These are phyloP conservation scores for Cynopterus brachyotis DNA, from an alignment of 2,113 vertebrate genomes.

Conservation along the genomic window DNA sequence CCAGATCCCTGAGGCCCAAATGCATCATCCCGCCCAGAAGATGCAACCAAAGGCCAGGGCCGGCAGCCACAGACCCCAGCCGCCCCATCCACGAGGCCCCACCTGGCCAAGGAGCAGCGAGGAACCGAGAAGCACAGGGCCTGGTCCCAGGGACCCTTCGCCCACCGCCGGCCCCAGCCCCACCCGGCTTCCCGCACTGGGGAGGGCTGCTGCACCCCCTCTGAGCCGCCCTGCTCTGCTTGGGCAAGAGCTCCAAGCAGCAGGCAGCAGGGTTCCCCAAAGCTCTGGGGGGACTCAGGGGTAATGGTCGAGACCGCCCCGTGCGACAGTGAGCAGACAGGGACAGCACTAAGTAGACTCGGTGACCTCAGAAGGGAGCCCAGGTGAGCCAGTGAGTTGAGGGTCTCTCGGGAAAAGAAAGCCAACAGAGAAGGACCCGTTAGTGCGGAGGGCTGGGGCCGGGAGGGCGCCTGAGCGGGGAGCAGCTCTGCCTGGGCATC, in stretches of 20 bases:
- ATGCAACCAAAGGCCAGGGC: background rate
- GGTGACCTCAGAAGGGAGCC: background rate
- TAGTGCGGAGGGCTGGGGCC: rapidly evolving
- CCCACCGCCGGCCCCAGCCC: background rate
- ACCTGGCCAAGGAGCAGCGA: background rate
- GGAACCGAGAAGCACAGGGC: background rate
- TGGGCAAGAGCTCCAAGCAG: background rate
- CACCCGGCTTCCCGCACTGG: too few species aligned
- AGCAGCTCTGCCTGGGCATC: background rate
- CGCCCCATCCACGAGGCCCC: background rate
- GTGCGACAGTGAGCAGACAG: background rate
- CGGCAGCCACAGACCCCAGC: background rate
- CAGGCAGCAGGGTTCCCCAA: background rate
- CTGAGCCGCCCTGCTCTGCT: background rate
- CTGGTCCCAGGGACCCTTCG: background rate
- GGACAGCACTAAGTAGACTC: rapidly evolving
- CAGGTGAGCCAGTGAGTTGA: background rate
- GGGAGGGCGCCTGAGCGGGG: too few species aligned
- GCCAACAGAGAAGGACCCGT: background rate
- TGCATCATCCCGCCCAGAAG: background rate
- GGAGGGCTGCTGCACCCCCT: background rate
- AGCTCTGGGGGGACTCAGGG: background rate
- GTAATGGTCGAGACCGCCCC: too few species aligned
- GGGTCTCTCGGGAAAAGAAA: background rate
- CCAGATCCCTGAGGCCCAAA: background rate